Evolutionary conservation across 2,888 invertebrate genomes (phyloP).

Genomic region (Thyatira batis): DNA sequence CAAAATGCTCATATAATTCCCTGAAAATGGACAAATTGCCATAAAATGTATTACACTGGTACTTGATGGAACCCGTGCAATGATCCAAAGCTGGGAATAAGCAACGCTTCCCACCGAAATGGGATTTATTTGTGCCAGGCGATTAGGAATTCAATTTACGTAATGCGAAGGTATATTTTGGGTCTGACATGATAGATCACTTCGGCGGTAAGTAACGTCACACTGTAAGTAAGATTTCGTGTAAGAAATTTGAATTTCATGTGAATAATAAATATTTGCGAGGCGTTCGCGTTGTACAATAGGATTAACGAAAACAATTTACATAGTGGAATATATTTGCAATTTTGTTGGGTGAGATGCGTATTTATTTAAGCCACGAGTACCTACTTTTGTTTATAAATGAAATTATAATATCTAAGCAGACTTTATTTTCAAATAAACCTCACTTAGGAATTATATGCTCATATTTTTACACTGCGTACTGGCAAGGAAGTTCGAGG

Average conservation of each 20-base stretch:
- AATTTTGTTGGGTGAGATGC: neutral
- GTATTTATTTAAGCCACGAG: neutral
- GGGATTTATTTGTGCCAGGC: constrained; percentile 15
- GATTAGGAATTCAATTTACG: constrained; percentile 34
- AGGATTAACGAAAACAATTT: constrained; percentile 2
- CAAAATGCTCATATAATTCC: constrained; percentile 19
- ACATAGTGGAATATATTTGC: constrained; percentile 2
- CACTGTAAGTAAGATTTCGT: constrained; percentile 20
- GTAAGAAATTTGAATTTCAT: constrained; percentile 6
- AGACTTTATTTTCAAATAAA: too few species aligned
- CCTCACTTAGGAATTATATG: too few species aligned
- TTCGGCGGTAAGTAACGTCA: constrained; percentile 20
- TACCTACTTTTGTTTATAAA: too few species aligned
- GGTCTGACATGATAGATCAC: constrained; percentile 27
- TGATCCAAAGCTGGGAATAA: constrained; percentile 19
- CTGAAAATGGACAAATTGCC: constrained; percentile 30
- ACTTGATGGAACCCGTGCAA: constrained; percentile 26
- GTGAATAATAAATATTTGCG: neutral
- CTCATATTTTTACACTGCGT: too few species aligned
- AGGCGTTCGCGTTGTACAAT: neutral
- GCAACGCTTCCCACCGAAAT: constrained; percentile 20
- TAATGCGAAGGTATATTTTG: constrained; percentile 20
- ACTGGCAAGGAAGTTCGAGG: neutral
- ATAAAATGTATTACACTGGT: constrained; percentile 20
- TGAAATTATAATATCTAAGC: too few species aligned